Conservation (phyloP, 2,113 vertebrate genomes). For the Gymnogyps californianus region DNA sequence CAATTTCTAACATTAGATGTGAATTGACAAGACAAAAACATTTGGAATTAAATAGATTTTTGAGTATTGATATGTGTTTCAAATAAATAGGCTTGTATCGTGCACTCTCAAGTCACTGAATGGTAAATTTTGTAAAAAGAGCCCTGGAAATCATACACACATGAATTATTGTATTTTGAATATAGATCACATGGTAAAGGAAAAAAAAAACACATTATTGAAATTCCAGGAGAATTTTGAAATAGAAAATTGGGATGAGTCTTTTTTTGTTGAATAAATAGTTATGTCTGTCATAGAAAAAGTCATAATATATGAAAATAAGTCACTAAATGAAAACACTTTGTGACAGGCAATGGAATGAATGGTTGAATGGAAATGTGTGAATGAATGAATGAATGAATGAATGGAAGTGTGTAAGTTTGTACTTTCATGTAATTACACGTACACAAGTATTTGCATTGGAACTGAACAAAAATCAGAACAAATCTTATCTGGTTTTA, state of each 20-base stretch:
- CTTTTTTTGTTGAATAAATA: neutral
- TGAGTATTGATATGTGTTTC: neutral
- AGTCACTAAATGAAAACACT: neutral
- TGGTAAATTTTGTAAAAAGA: neutral
- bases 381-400: neutral
- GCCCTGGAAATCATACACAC: neutral
- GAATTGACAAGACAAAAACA: neutral
- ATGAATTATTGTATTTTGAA: neutral
- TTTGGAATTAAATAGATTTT: neutral
- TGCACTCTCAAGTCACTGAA: neutral
- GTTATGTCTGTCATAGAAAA: neutral
- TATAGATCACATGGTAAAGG: too few species aligned
- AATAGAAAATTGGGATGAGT: neutral
- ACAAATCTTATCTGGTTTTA: neutral
- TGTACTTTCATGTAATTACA: neutral
- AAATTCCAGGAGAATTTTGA: neutral
- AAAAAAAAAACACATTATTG: neutral
- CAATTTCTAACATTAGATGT: neutral
- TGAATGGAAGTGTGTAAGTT: neutral
- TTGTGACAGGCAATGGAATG: neutral
- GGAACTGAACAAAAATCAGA: neutral
- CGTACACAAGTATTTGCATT: rapidly evolving
- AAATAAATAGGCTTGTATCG: neutral
- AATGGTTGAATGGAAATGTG: neutral
- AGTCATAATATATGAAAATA: neutral